A percentile compares a stretch with the other conserved stretches of the same genome.
Evolutionary conservation across 2,797 vertebrate species (phyloP).

Genomic region (Mus minutoides): DNA sequence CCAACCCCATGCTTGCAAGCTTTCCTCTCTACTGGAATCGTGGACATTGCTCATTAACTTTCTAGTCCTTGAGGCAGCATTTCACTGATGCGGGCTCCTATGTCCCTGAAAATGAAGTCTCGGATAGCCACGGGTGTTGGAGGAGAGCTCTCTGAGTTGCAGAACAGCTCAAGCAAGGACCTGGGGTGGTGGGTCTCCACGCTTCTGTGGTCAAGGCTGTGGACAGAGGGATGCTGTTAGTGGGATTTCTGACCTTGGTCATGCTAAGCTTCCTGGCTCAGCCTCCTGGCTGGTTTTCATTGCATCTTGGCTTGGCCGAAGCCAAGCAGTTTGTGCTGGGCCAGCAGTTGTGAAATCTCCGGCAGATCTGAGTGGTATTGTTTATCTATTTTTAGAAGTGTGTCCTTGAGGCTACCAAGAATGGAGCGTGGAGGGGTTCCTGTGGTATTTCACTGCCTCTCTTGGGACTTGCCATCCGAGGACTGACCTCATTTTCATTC

Average conservation of each 20-base stretch:
- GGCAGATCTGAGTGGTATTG: conserved; percentile 55
- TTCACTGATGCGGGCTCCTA: conserved; percentile 10
- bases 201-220: background rate
- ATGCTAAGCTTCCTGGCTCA: conserved; percentile 45
- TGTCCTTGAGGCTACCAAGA: conserved; percentile 62
- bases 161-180: conserved; percentile 45
- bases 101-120: conserved; percentile 73
- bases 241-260: conserved; percentile 66
- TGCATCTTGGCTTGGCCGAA: conserved; percentile 61
- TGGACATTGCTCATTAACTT: conserved; percentile 76
- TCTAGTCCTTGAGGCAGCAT: conserved; percentile 65
- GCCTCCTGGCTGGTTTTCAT: conserved; percentile 67
- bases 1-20: conserved; percentile 75
- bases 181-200: conserved; percentile 33
- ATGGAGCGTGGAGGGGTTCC: background rate
- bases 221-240: conserved; percentile 23
- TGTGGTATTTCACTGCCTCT: conserved; percentile 63
- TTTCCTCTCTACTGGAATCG: conserved; percentile 69
- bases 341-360: conserved; percentile 70
- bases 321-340: conserved; percentile 68
- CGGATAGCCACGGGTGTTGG: conserved; percentile 58
- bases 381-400: conserved; percentile 75
- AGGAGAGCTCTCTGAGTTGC: conserved; percentile 63
- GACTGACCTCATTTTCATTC: conserved; percentile 70
- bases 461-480: conserved; percentile 51